These are phyloP conservation scores for Drosophila grimshawi DNA, from an alignment of 1,140 invertebrate species.

Conservation along the genomic window DNA sequence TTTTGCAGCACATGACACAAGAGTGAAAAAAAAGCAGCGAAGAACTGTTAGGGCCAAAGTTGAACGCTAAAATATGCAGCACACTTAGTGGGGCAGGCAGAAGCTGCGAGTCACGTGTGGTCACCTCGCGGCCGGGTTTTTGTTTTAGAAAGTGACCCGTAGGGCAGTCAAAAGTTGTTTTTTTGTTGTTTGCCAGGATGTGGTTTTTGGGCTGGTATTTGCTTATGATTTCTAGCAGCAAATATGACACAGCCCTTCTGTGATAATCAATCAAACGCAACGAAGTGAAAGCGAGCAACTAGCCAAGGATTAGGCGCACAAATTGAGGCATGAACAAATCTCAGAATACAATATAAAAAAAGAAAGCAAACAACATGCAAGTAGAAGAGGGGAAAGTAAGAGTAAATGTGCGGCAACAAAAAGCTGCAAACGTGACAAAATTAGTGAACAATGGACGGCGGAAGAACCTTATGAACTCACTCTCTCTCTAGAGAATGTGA, in stretches of 20 bases:
- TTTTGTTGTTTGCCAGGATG: constrained; percentile 14
- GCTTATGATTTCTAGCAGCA: constrained; percentile 18
- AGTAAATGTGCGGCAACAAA: constrained; percentile 59
- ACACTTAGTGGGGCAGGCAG: constrained; percentile 53
- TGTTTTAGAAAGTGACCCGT: constrained; percentile 24
- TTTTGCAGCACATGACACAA: constrained; percentile 64
- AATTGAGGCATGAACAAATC: constrained; percentile 57
- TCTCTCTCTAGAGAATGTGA: constrained; percentile 51
- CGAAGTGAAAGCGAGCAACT: constrained; percentile 26
- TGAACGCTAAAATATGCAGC: constrained; percentile 69
- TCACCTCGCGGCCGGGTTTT: constrained; percentile 42
- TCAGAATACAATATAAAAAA: constrained; percentile 42
- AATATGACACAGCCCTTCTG: neutral
- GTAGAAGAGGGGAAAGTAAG: constrained; percentile 29
- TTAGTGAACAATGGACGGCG: constrained; percentile 77
- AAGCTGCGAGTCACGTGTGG: constrained; percentile 59
- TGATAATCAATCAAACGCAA: constrained; percentile 41
- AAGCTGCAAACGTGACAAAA: constrained; percentile 83
- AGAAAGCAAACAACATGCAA: constrained; percentile 28
- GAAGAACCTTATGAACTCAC: constrained; percentile 71
- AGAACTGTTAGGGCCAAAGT: constrained; percentile 28
- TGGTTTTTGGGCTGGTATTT: constrained; percentile 24
- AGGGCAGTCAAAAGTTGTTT: constrained; percentile 6
- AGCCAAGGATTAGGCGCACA: constrained; percentile 31
- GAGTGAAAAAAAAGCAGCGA: constrained; percentile 5